phyloP scores from a whole-genome alignment of 2,797 vertebrate genomes.

The Sarcoramphus papa region DNA sequence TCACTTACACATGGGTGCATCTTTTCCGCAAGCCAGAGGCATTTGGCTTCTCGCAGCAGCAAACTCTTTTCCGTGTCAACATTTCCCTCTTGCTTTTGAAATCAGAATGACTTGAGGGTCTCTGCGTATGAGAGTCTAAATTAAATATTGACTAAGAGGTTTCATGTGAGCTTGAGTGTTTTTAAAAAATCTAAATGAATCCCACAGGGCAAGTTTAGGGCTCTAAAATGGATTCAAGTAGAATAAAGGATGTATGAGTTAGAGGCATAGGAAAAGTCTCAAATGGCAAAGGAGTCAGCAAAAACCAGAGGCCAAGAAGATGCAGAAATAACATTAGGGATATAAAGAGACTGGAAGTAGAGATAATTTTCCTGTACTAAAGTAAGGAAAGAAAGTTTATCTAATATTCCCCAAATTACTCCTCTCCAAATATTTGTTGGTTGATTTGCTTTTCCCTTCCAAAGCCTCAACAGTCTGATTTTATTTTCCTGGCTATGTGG shows the following conservation, averaged over 20 bases:
- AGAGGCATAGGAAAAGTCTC: neutral
- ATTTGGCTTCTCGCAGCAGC: neutral
- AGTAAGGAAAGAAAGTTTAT: constrained; percentile 22
- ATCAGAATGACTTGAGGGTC: neutral
- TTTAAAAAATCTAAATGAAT: constrained; percentile 1
- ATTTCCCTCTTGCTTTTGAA: neutral
- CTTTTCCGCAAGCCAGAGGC: neutral
- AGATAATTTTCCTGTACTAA: constrained; percentile 23
- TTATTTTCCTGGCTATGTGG: constrained; percentile 43
- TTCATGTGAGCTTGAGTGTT: neutral
- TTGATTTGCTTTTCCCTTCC: constrained; percentile 44
- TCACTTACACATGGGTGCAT: neutral
- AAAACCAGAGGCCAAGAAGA: neutral
- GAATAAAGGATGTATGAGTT: neutral
- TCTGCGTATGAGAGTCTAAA: neutral
- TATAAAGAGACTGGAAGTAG: neutral
- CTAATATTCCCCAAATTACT: constrained; percentile 35
- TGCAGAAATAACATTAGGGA: neutral
- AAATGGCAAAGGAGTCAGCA: constrained; percentile 8
- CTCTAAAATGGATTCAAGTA: neutral
- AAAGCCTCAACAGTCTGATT: constrained; percentile 47
- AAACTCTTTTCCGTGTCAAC: neutral
- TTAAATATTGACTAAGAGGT: constrained; percentile 21
- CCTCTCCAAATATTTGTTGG: constrained; percentile 49
- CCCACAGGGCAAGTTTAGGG: neutral